These are phyloP conservation scores for Atta cephalotes DNA, from an alignment of 1,140 invertebrate genomes.

Conservation along the genomic window DNA sequence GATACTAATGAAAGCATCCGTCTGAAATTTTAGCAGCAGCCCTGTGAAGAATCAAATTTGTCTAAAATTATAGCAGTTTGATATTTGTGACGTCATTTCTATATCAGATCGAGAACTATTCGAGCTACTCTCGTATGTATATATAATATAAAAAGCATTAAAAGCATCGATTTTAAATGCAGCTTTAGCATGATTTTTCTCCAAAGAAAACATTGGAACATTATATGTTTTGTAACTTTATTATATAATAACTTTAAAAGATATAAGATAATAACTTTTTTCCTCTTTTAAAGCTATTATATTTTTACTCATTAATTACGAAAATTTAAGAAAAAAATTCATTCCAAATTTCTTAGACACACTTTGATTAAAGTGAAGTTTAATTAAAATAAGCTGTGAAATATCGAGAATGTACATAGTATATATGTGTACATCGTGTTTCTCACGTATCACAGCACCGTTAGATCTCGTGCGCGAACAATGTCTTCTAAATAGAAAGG, in stretches of 20 bases:
- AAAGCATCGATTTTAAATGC: too few species aligned
- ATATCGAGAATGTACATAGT: neutral
- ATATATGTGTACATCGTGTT: neutral
- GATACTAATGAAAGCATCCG: too few species aligned
- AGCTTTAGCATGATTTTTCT: too few species aligned
- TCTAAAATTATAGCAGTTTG: too few species aligned
- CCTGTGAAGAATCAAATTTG: too few species aligned
- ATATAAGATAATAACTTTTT: neutral
- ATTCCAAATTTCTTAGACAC: neutral
- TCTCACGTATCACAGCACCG: slow-evolving; percentile 17
- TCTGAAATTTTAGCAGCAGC: too few species aligned
- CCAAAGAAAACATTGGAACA: too few species aligned
- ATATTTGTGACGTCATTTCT: too few species aligned
- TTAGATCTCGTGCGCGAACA: slow-evolving; percentile 64
- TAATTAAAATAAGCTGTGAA: neutral
- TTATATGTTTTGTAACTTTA: neutral
- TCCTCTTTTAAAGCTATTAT: neutral
- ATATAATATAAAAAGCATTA: too few species aligned
- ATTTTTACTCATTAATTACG: neutral
- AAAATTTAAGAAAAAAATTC: neutral
- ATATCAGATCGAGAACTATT: too few species aligned
- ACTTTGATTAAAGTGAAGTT: neutral
- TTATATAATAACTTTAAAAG: neutral
- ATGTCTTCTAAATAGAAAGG: slow-evolving; percentile 66
- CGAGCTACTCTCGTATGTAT: too few species aligned